Conservation (phyloP, 2,888 invertebrate species). For the Blomia tropicalis region DNA sequence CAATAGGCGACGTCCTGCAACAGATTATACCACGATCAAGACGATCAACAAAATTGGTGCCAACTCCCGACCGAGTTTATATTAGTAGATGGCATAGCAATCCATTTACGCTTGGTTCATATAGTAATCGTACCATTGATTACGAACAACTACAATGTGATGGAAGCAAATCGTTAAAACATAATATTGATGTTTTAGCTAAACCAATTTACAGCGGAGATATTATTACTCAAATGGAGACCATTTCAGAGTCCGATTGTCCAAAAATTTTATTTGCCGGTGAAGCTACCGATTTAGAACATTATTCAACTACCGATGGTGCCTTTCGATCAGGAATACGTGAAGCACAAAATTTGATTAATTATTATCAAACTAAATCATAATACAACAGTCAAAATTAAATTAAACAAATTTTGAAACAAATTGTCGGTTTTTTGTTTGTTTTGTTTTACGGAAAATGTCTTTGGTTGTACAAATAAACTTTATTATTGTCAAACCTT, state of each 20-base stretch:
- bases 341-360: slow-evolving; percentile 28
- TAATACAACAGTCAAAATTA: no score
- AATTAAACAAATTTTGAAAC: no score
- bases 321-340: slow-evolving; percentile 41
- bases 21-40: slow-evolving; percentile 39
- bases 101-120: slow-evolving; percentile 44
- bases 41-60: slow-evolving; percentile 34
- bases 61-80: slow-evolving; percentile 39
- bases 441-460: no score
- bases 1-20: slow-evolving; percentile 42
- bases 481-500: no score
- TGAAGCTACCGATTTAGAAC: slow-evolving; percentile 45
- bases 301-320: slow-evolving; percentile 52
- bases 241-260: slow-evolving; percentile 29
- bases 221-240: slow-evolving; percentile 7
- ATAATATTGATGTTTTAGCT: slow-evolving; percentile 24
- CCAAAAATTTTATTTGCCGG: slow-evolving; percentile 48
- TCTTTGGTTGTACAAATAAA: neutral
- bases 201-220: slow-evolving; percentile 22
- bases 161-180: neutral
- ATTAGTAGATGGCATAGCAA: slow-evolving; percentile 46
- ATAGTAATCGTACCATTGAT: slow-evolving; percentile 28
- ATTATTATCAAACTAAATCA: slow-evolving; percentile 17
- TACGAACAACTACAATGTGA: slow-evolving; percentile 24
- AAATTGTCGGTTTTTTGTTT: no score